Evolutionary conservation across 2,888 invertebrate species (phyloP), one percentile per base, ranked within the genome.

Genomic region (Baronia brevicornis): DNA sequence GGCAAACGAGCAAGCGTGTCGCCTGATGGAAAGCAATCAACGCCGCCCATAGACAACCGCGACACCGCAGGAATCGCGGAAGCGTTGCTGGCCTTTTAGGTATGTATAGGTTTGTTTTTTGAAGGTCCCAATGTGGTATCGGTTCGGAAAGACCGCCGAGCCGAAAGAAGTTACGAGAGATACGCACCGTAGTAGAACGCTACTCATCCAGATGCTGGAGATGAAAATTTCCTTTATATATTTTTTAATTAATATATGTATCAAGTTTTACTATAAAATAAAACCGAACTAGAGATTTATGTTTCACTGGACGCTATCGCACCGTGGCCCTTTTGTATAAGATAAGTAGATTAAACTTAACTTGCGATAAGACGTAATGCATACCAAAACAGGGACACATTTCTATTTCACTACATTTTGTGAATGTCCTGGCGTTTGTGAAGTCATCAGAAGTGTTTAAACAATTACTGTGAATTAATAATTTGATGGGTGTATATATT

Each of bases 261-360:
- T 7, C 2, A 24, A 8, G 9, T 24, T 23, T 24, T 4, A 24
- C 6, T 3, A 7, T 12, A 8, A 14, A 14, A 7, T 10, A 25
- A 9, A 15, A 15, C 15, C 15, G n/a, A n/a, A n/a, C 9, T 11
- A 28, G 4, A 4, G 29, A 29, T 11, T 25, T 13, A 19, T 5
- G 10, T 30, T 19, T 45, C 31, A 46, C 45, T 45, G 47, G 49
- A 5, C 17, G 35, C 46, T 57, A 57, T 57, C 57, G 13, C 9
- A 17, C 19, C 30, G 25, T 21, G 13, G 29, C 28, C 36, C 22
- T 41, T 19, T 33, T 22, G 7, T 54, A 54, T 54, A 55, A 40
- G 59, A 55, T 59, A 59, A 47, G 23, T 8, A 35, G 48, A 56
- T 50, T 51, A 44, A 15, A 13, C 6, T 12, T 5, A 10, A 5